phyloP scores from a whole-genome alignment of 2,797 vertebrate species.

The Podarcis siculus region DNA sequence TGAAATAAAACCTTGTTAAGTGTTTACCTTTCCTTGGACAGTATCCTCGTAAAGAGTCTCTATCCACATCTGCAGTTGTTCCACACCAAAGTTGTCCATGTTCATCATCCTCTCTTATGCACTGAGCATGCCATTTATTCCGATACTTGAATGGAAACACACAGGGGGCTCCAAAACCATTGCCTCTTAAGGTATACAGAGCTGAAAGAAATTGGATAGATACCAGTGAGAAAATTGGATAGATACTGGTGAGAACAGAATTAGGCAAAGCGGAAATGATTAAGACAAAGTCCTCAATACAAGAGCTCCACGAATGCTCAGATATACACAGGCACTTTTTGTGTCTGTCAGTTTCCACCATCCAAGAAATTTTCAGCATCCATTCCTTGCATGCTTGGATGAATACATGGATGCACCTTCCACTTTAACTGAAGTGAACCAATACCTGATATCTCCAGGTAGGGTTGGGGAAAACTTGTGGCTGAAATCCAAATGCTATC shows the following conservation, averaged over 20 bases:
- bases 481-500: no score
- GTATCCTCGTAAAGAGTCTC: slow-evolving; percentile 82
- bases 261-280: neutral
- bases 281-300: neutral
- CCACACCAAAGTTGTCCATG: slow-evolving; percentile 87
- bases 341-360: no score
- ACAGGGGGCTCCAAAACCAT: slow-evolving; percentile 86
- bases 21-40: slow-evolving; percentile 87
- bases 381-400: no score
- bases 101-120: slow-evolving; percentile 75
- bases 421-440: no score
- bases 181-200: slow-evolving; percentile 87
- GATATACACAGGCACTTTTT: no score
- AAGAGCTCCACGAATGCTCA: no score
- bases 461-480: no score
- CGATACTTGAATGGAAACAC: slow-evolving; percentile 89
- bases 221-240: slow-evolving; percentile 27
- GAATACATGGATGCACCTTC: no score
- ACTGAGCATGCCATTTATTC: slow-evolving; percentile 85
- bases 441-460: no score
- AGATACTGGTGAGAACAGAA: neutral
- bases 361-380: no score
- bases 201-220: slow-evolving; percentile 71
- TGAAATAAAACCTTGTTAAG: neutral
- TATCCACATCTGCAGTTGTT: slow-evolving; percentile 83